Base-by-base conservation (phyloP, 2,888 invertebrate genomes). In the Sialis fuliginosa region DNA sequence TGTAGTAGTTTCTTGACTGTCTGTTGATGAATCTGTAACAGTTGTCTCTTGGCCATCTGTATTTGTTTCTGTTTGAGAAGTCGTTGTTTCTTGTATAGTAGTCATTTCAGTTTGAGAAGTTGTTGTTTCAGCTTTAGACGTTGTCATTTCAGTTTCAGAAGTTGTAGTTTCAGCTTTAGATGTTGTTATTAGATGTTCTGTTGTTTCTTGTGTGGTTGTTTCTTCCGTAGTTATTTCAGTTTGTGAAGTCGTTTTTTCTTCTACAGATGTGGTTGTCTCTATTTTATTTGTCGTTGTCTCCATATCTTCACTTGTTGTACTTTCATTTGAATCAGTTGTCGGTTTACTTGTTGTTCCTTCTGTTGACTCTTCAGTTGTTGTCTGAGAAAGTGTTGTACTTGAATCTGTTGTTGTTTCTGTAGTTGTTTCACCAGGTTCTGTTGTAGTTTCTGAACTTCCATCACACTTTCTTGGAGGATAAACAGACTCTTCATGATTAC, bases 401-500 rank as follows among this genome's bases (percentile, higher is more conserved):
- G 44, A 33, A 32, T n/a, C 39, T 4, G 42, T 30, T 42, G 42
- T 30, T 13, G 40, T 34, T 1, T 32, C n/a, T 6, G 6, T 32
- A 30, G 47, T 6, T n/a, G 8, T 42, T 7, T 42, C 42, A 8
- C 37, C n/a, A 31, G 48, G 42, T 34, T 52, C 48, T 6, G 56
- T 45, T 40, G 52, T 51, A 46, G 44, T 46, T 50, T 56, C 48
- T 7, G 54, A 48, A 3, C 51, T 42, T 35, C 49, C 47, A 8
- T 48, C 45, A 12, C 46, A 46, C 9, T 46, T 37, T 12, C 46
- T 22, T 8, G 40, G 40, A 33, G 39, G 44, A 33, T 77, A 74
- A 30, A 79, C 74, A 8, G 75, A 74, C 48, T 74, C 72, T 52
- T 75, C 73, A 55, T 79, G 69, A 59, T 79, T 79, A 58, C 80